Percentiles rank a stretch among this genome's conserved stretches.
phyloP scores from a whole-genome alignment of 2,113 vertebrate genomes.

The Poeciliopsis retropinna region DNA sequence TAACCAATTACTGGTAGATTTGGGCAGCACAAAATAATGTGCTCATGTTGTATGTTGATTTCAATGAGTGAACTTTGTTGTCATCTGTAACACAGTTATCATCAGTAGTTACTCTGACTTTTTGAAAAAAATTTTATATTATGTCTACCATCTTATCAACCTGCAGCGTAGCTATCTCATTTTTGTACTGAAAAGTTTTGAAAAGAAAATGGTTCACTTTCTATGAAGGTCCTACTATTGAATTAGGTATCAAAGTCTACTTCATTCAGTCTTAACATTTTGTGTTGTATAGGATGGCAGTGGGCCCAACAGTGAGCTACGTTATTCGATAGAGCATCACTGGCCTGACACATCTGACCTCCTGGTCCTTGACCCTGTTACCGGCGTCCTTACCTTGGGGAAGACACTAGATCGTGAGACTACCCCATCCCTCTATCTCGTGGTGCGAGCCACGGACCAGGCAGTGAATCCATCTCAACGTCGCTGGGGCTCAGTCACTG shows the following conservation, averaged over 20 bases:
- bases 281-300: slow-evolving; percentile 81
- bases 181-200: too few species aligned
- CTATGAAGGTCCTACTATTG: too few species aligned
- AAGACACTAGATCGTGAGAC: slow-evolving; percentile 86
- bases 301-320: slow-evolving; percentile 93
- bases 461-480: slow-evolving; percentile 84
- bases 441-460: slow-evolving; percentile 89
- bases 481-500: slow-evolving; percentile 86
- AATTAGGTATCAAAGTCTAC: too few species aligned
- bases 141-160: too few species aligned
- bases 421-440: slow-evolving; percentile 84
- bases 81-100: too few species aligned
- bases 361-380: slow-evolving; percentile 84
- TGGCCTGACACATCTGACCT: slow-evolving; percentile 77
- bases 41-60: too few species aligned
- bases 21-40: not conserved
- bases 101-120: too few species aligned
- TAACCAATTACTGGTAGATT: not conserved
- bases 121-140: too few species aligned
- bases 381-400: slow-evolving; percentile 85
- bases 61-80: too few species aligned
- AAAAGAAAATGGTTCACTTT: too few species aligned
- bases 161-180: too few species aligned
- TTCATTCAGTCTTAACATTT: not conserved
- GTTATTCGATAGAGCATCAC: slow-evolving; percentile 84